These are phyloP conservation scores for Lasius platythorax DNA, from an alignment of 2,888 invertebrate genomes.

Conservation along the genomic window DNA sequence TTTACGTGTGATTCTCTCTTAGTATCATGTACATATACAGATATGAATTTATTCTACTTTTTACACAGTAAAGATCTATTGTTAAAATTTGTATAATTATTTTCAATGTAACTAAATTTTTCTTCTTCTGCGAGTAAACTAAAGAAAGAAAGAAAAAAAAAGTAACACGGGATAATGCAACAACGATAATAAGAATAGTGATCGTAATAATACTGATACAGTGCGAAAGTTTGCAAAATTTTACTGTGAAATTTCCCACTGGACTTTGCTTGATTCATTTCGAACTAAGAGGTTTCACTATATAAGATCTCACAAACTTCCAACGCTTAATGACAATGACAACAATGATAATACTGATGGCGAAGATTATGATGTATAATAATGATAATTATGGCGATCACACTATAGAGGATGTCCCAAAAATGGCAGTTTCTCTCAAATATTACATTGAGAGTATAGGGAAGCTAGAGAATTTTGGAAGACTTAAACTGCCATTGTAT, in stretches of 20 bases:
- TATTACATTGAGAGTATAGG: not conserved
- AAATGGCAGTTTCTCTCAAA: slow-evolving; percentile 37
- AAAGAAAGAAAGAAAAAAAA: not conserved
- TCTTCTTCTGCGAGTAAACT: slow-evolving; percentile 2
- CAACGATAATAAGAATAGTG: not conserved
- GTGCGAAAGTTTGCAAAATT: not conserved
- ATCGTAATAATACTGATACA: not conserved
- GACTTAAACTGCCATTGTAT: slow-evolving; percentile 5
- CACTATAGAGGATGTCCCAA: slow-evolving; percentile 50
- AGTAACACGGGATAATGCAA: not conserved
- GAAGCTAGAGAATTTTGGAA: slow-evolving; percentile 29
- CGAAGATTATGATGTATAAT: not conserved
- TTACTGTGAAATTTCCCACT: not conserved
- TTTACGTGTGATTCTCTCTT: slow-evolving; percentile 15
- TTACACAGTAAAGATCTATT: slow-evolving; percentile 50
- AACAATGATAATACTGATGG: not conserved
- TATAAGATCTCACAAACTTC: not conserved
- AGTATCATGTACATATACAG: slow-evolving; percentile 53
- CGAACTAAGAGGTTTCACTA: not conserved
- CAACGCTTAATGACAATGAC: not conserved
- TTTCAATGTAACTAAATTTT: slow-evolving; percentile 14
- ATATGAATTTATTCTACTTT: slow-evolving; percentile 50
- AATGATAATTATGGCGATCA: not conserved
- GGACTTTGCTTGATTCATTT: not conserved
- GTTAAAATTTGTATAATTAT: slow-evolving; percentile 38